phyloP scores from a whole-genome alignment of 2,888 invertebrate species.

The Tetheella fluctuosa region DNA sequence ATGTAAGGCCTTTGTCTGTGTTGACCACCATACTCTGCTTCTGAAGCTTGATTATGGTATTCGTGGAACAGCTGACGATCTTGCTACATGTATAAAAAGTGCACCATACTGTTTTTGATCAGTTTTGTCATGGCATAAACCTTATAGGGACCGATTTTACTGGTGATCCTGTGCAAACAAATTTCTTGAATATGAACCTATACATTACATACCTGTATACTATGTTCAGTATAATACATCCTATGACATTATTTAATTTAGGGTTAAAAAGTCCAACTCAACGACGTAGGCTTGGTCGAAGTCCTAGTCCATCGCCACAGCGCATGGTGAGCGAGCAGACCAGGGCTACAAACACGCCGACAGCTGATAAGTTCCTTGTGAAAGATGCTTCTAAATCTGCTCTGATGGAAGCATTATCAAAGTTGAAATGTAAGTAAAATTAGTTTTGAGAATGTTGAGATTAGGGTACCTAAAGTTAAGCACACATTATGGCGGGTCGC shows the following conservation, averaged over 20 bases:
- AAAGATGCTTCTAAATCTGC: constrained; percentile 53
- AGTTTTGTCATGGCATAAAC: no score
- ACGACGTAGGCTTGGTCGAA: constrained; percentile 72
- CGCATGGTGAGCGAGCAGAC: constrained; percentile 50
- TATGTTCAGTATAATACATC: not conserved
- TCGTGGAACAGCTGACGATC: no score
- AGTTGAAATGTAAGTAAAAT: constrained; percentile 62
- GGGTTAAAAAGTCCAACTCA: constrained; percentile 42
- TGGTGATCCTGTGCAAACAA: no score
- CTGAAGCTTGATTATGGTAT: no score
- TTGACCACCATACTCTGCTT: no score
- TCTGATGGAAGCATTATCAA: constrained; percentile 62
- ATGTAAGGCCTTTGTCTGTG: no score
- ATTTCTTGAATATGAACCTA: no score
- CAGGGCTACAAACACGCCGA: constrained; percentile 67
- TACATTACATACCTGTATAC: no score
- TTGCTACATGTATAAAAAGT: no score
- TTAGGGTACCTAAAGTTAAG: not conserved
- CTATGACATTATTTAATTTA: constrained; percentile 17
- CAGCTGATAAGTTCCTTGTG: constrained; percentile 36
- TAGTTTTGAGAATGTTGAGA: not conserved
- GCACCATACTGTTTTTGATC: no score
- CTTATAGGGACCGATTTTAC: no score
- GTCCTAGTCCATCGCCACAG: constrained; percentile 64
- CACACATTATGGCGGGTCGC: no score